These are phyloP conservation scores for Tarsius wallacei DNA, from an alignment of 2,797 vertebrate genomes.

Conservation along the genomic window DNA sequence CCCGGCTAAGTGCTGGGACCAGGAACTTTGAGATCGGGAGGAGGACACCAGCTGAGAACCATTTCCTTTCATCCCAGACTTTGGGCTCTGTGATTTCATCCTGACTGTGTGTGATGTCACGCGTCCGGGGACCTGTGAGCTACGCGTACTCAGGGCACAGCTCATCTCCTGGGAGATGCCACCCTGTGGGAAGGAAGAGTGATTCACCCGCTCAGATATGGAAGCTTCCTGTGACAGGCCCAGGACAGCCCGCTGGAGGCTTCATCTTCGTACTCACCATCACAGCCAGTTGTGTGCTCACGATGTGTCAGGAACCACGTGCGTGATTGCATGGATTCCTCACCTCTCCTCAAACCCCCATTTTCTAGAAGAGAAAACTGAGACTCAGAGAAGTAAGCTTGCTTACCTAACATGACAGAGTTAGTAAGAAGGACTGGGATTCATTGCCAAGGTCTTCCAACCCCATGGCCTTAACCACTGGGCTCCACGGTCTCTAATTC, in stretches of 20 bases:
- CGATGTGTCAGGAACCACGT: neutral
- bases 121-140: conserved; percentile 48
- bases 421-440: neutral
- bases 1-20: neutral
- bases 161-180: conserved; percentile 1
- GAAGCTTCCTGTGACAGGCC: neutral
- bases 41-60: neutral
- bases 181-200: conserved; percentile 49
- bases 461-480: neutral
- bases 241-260: neutral
- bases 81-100: neutral
- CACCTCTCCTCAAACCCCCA: neutral
- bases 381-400: conserved; percentile 31
- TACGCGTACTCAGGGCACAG: neutral
- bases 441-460: neutral
- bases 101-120: conserved; percentile 50
- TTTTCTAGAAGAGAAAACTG: neutral
- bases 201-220: conserved; percentile 9
- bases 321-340: neutral
- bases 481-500: neutral
- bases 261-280: fast-evolving
- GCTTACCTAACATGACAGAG: neutral
- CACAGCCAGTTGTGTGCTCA: neutral
- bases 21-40: neutral
- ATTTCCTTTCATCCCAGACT: neutral